A percentile compares a stretch with the other conserved stretches of the same genome.
These are phyloP conservation scores for Rhyacichthys aspro DNA, from an alignment of 2,797 vertebrate genomes.

Conservation along the genomic window DNA sequence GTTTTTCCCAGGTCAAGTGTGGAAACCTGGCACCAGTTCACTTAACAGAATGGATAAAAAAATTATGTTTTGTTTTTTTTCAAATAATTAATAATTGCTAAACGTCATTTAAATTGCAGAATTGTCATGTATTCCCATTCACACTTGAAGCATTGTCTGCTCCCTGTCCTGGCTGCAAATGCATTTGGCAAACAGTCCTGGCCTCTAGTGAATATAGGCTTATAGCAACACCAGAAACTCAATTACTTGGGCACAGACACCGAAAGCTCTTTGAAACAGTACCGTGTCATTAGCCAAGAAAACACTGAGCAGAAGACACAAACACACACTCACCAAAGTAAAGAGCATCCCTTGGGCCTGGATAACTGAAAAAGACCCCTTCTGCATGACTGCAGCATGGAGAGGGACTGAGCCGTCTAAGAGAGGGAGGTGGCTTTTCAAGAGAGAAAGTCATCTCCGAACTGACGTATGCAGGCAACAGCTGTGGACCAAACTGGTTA, in stretches of 20 bases:
- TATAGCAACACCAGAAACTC: conserved; percentile 5
- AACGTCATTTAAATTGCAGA: too few species aligned
- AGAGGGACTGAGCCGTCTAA: conserved; percentile 8
- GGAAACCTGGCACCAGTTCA: too few species aligned
- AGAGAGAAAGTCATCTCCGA: not conserved
- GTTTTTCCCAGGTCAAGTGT: too few species aligned
- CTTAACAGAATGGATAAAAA: too few species aligned
- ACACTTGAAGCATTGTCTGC: not conserved
- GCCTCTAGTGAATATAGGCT: conserved; percentile 2
- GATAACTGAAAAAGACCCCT: conserved; percentile 14
- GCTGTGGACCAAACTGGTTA: not conserved
- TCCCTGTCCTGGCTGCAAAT: conserved; percentile 2
- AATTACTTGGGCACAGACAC: conserved; percentile 11
- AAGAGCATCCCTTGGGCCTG: conserved; percentile 5
- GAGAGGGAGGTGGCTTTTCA: too few species aligned
- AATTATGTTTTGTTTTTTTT: too few species aligned
- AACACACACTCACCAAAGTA: conserved; percentile 15
- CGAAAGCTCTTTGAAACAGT: conserved; percentile 6
- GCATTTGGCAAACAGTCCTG: conserved; percentile 6
- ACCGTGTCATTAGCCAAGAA: conserved; percentile 18
- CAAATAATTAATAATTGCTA: too few species aligned
- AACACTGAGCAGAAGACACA: conserved; percentile 9
- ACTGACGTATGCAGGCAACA: not conserved
- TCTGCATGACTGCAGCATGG: conserved; percentile 10
- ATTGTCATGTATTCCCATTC: not conserved